Evolutionary conservation across 2,888 invertebrate species (phyloP).

Genomic region (Chirona hameri): DNA sequence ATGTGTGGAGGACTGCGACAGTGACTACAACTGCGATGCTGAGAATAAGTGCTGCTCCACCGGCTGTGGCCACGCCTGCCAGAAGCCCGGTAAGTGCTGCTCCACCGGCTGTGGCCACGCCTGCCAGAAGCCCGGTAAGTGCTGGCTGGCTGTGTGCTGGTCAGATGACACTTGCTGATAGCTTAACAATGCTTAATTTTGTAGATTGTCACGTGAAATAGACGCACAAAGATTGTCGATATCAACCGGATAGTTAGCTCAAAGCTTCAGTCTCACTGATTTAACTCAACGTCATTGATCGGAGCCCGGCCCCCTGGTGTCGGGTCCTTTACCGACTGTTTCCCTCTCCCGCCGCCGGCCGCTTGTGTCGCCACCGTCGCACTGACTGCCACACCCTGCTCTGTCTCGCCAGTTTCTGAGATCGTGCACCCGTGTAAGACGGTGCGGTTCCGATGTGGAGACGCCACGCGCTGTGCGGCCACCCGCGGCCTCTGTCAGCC

Average conservation of each 20-base stretch:
- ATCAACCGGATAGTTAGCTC: too few relatives aligned
- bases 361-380: not conserved
- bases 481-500: too few relatives aligned
- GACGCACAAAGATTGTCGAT: too few relatives aligned
- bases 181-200: too few relatives aligned
- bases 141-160: too few relatives aligned
- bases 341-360: too few relatives aligned
- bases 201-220: too few relatives aligned
- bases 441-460: slow-evolving; percentile 27
- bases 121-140: slow-evolving; percentile 36
- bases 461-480: slow-evolving; percentile 1
- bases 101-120: slow-evolving; percentile 39
- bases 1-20: slow-evolving; percentile 35
- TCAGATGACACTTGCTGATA: too few relatives aligned
- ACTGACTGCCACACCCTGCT: not conserved
- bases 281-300: too few relatives aligned
- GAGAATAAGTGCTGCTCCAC: slow-evolving; percentile 39
- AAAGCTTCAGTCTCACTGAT: too few relatives aligned
- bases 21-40: slow-evolving; percentile 37
- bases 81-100: not conserved
- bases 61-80: slow-evolving; percentile 30
- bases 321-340: too few relatives aligned
- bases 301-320: too few relatives aligned
- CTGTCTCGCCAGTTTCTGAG: not conserved
- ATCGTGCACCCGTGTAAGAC: slow-evolving; percentile 27